Evolutionary conservation across 2,888 invertebrate species (phyloP), one percentile per base, ranked within the genome.

Genomic region (Caenorhabditis sp.): DNA sequence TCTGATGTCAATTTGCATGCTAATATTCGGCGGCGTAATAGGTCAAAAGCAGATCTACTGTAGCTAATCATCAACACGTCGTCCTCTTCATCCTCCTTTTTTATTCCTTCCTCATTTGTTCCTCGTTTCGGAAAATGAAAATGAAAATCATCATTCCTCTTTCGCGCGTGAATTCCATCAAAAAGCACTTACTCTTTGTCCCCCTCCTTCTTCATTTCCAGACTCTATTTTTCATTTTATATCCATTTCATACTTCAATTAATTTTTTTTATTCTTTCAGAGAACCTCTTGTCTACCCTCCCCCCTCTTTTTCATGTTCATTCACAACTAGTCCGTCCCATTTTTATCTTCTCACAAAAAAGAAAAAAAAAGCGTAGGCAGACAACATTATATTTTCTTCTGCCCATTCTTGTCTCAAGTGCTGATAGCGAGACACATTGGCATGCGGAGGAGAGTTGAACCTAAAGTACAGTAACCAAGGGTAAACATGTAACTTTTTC

Each of bases 1-100:
- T n/a, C n/a, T 8, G 30, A 53, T 39, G 37, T 37, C 70, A 59
- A 70, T 70, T 70, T 70, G 70, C 59, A 70, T 70, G 70, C 53
- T 70, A 70, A 70, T 70, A 37, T 59, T 32, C 22, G 15, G 1
- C 17, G 27, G 26, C 20, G 39, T 39, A 56, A 26, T 35, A 30
- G 53, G 20, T 35, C 24, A 48, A 56, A 48, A 66, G 45, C 53
- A 45, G 26, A 53, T 48, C 43, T 65, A 65, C 65, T 65, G 65
- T 65, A 46, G 43, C 17, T 15, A 30, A 43, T 53, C 24, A 13
- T 52, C 46, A 48, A 48, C 46, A 48, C 20, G 4, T 6, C 43
- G 22, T 35, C 11, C 26, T 43, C 26, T 30, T 22, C 39, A n/a
- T n/a, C n/a, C n/a, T n/a, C 15, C 37, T 15, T 27, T 32, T 22